Base-by-base conservation (phyloP, 2,888 invertebrate genomes). In the Octonoba sinensis region DNA sequence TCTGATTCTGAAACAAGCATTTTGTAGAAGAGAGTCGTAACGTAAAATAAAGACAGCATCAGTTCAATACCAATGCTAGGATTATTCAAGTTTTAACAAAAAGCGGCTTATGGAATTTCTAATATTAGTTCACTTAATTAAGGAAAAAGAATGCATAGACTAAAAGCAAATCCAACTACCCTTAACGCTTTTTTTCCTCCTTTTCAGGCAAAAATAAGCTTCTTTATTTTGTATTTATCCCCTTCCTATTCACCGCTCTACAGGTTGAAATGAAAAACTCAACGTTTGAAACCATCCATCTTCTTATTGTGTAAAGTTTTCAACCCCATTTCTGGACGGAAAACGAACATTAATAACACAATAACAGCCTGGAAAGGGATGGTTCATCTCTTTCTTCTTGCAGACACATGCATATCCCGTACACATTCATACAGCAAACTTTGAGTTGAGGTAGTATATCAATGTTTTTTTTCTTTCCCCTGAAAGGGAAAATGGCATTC, bases 311-410 rank as follows among this genome's bases (percentile, higher is more conserved):
- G 56, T 46, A 56, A 76, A 76, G 59, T 62, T 69, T 62, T 69
- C 27, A 62, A 62, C 27, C 69, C 69, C 62, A 18, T 56, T 72
- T 67, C 60, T 22, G 20, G 51, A 59, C 69, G 76, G 76, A 76
- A 76, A 70, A 76, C 76, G 69, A 56, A 76, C 76, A 76, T 76
- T 76, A 76, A 76, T 76, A 76, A 69, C 62, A 69, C 69, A 76
- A 76, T 76, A 76, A 76, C 69, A 69, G 70, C 76, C 27, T 49
- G 46, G 57, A 57, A 51, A 51, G 46, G 56, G 65, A 66, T 36
- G 24, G 22, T 59, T 51, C 62, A 36, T 54, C 62, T 60, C 70
- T 56, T 59, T 46, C 36, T 36, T 54, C 18, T 22, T 46, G 27
- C 56, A 60, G 47, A 60, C 51, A 46, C 24, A 49, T 20, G 24